Evolutionary conservation across 2,797 vertebrate species (phyloP).

Genomic region (Champsocephalus gunnari): DNA sequence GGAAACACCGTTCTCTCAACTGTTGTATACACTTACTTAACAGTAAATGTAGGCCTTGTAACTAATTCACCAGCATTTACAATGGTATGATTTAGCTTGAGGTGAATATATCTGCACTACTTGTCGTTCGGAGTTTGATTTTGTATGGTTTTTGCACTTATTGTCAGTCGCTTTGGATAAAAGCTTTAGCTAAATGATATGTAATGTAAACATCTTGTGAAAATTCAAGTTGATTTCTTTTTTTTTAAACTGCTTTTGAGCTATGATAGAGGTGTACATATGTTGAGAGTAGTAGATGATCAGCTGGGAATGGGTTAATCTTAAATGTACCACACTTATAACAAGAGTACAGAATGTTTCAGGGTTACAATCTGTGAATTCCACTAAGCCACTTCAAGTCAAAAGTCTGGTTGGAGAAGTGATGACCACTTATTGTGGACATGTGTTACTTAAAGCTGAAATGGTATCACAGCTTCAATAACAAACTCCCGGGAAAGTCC

Average conservation of each 20-base stretch:
- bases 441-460: conserved; percentile 15
- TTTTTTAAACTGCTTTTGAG: background rate
- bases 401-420: conserved; percentile 27
- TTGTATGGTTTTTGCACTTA: no score
- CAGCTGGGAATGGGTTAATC: conserved; percentile 19
- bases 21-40: no score
- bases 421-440: conserved; percentile 31
- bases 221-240: background rate
- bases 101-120: no score
- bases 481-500: conserved; percentile 14
- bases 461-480: background rate
- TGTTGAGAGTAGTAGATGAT: conserved; percentile 12
- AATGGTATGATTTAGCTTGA: no score
- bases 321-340: background rate
- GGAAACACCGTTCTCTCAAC: conserved; percentile 30
- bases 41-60: no score
- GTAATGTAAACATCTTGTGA: background rate
- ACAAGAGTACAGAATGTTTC: conserved; percentile 33
- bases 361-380: conserved; percentile 40
- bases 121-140: no score
- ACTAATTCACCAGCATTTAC: no score
- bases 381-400: conserved; percentile 22
- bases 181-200: no score
- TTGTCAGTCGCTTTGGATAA: no score
- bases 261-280: background rate